Conservation (phyloP, 1,140 invertebrate species). For the Matsumurasca onukii region DNA sequence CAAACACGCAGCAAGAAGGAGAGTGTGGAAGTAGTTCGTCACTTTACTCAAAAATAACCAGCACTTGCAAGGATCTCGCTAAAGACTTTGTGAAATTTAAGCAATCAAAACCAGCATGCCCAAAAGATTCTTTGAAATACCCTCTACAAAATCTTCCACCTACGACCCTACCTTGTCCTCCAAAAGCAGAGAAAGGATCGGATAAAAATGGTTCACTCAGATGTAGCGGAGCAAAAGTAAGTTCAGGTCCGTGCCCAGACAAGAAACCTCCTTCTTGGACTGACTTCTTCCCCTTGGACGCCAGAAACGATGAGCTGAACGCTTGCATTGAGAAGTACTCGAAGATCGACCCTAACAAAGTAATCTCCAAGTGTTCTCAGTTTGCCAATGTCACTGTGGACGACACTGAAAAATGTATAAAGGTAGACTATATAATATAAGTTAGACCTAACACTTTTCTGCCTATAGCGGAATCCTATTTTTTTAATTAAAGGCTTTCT, state of each 20-base stretch:
- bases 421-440: no score
- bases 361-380: not conserved
- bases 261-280: not conserved
- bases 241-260: not conserved
- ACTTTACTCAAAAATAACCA: not conserved
- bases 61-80: not conserved
- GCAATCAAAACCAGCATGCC: no score
- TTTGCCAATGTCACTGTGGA: not conserved
- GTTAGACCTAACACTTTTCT: no score
- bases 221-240: no score
- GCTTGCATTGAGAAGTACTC: not conserved
- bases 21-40: no score
- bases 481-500: no score
- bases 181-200: not conserved
- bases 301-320: slow-evolving; percentile 4
- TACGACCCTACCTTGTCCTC: not conserved
- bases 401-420: not conserved
- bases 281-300: not conserved
- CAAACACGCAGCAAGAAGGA: no score
- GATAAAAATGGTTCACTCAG: no score
- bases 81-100: not conserved
- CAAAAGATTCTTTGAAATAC: no score
- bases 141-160: no score
- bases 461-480: no score
- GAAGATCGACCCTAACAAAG: not conserved